Percentiles rank a stretch among this genome's conserved stretches.
phyloP scores from a whole-genome alignment of 2,888 invertebrate species.

The Merodon equestris region DNA sequence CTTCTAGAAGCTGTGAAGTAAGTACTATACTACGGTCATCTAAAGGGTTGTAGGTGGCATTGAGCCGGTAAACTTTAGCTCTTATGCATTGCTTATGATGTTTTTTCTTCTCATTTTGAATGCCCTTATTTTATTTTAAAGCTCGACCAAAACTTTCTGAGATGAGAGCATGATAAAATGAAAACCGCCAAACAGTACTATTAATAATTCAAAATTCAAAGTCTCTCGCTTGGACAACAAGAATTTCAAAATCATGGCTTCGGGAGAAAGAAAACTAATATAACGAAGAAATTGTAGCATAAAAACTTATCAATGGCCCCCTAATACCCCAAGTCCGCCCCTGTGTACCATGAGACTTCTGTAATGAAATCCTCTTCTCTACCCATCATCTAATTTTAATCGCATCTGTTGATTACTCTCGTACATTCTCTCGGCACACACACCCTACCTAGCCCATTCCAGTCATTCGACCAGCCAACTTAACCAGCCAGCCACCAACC shows the following conservation, averaged over 20 bases:
- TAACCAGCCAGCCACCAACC: not conserved
- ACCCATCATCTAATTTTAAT: slow-evolving; percentile 66
- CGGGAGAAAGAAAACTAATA: too few relatives aligned
- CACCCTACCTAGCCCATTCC: slow-evolving; percentile 23
- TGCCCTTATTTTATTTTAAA: too few relatives aligned
- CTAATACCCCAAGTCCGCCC: slow-evolving; percentile 3
- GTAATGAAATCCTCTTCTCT: slow-evolving; percentile 58
- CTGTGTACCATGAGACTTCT: slow-evolving; percentile 10
- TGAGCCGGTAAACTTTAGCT: too few relatives aligned
- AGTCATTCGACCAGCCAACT: slow-evolving; percentile 14
- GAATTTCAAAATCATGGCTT: not conserved
- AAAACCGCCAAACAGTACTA: too few relatives aligned
- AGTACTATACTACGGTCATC: too few relatives aligned
- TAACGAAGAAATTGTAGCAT: not conserved
- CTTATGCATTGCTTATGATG: too few relatives aligned
- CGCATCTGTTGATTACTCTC: slow-evolving; percentile 65
- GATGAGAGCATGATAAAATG: too few relatives aligned
- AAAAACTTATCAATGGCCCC: not conserved
- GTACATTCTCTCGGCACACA: slow-evolving; percentile 41
- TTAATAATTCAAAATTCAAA: too few relatives aligned
- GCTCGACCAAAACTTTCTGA: too few relatives aligned
- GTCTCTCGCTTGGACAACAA: not conserved
- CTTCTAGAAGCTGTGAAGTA: too few relatives aligned
- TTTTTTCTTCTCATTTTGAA: too few relatives aligned
- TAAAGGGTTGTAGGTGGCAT: too few relatives aligned